A percentile compares a stretch with the other conserved stretches of the same genome.
Conservation (phyloP, 2,888 invertebrate genomes). For the Hetaerina titia region DNA sequence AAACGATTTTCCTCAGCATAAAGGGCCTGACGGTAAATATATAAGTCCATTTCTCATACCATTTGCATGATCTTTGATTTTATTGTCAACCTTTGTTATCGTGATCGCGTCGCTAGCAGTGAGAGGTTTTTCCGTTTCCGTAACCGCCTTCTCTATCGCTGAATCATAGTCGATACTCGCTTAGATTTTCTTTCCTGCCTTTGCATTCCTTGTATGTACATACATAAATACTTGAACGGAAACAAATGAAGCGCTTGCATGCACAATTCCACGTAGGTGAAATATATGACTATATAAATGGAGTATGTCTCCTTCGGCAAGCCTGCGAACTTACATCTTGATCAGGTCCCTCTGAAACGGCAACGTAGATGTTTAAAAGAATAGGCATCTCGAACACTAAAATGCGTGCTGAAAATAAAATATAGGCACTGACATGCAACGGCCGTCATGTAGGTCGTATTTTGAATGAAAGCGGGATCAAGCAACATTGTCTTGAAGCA, state of each 20-base stretch:
- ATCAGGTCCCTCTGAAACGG: constrained; percentile 9
- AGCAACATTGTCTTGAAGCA: background rate
- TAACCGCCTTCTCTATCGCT: background rate
- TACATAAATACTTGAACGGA: background rate
- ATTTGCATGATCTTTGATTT: too few species aligned
- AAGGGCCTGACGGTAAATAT: background rate
- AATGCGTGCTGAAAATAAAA: constrained; percentile 33
- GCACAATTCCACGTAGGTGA: background rate
- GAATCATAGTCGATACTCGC: background rate
- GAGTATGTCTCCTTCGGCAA: background rate
- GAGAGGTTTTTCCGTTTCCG: background rate
- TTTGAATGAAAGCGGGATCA: background rate
- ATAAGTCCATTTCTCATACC: background rate
- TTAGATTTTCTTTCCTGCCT: background rate
- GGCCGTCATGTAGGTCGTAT: background rate
- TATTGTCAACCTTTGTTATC: too few species aligned
- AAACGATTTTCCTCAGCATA: background rate
- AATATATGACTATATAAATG: background rate
- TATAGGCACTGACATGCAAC: background rate
- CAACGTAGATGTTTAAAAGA: background rate
- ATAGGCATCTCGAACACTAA: background rate
- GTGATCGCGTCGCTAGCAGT: background rate
- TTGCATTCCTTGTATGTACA: too few species aligned
- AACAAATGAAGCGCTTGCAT: background rate
- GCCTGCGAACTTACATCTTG: background rate